Evolutionary conservation across 2,797 vertebrate genomes (phyloP).

Genomic region (Gallinago solitaria): DNA sequence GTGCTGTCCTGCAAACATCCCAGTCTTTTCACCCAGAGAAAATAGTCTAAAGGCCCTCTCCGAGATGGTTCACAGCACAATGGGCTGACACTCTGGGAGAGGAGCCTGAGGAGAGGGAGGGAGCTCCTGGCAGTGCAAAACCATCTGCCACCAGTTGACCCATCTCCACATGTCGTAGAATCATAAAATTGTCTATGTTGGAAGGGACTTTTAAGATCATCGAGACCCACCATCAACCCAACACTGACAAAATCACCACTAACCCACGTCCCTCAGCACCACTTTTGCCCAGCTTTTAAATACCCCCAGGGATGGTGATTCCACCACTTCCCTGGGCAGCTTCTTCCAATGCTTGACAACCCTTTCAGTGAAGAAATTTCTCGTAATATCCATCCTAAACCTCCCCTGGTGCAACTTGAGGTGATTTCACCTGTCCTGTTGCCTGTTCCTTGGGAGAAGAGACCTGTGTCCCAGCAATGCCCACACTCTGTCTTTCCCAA

Average conservation of each 20-base stretch:
- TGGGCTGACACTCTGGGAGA: neutral
- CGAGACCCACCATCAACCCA: neutral
- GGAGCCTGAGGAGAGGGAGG: neutral
- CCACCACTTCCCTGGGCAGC: neutral
- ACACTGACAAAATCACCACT: neutral
- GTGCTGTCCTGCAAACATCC: neutral
- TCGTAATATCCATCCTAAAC: neutral
- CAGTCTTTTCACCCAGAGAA: neutral
- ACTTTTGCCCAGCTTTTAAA: neutral
- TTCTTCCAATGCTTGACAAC: neutral
- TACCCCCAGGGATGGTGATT: neutral
- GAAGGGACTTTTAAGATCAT: neutral
- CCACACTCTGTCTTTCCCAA: neutral
- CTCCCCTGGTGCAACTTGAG: neutral
- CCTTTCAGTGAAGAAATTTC: neutral
- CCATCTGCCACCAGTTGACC: neutral
- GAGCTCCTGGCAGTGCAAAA: neutral
- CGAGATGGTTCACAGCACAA: neutral
- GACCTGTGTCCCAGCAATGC: accelerated
- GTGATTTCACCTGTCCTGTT: neutral
- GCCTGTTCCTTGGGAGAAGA: neutral
- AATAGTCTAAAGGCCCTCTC: neutral
- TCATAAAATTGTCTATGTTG: neutral
- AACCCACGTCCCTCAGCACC: neutral
- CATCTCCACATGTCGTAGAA: neutral